A percentile compares a stretch with the other conserved stretches of the same genome.
phyloP scores from a whole-genome alignment of 1,140 invertebrate species.

The Galleria mellonella region DNA sequence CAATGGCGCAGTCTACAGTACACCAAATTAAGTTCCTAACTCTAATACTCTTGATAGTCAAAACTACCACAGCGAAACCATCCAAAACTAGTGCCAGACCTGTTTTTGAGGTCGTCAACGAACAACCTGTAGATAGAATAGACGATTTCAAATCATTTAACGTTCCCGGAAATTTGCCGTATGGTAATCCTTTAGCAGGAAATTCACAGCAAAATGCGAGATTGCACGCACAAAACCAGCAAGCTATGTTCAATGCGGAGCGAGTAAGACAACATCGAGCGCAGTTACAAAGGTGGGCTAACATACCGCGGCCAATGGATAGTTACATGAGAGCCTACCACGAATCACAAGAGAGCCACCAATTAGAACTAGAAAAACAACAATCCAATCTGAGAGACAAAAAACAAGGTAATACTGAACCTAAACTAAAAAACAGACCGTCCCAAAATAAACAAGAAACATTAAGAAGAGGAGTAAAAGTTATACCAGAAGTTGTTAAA shows the following conservation, averaged over 20 bases:
- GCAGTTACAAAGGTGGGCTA: slow-evolving; percentile 50
- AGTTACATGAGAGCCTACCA: slow-evolving; percentile 69
- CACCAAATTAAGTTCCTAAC: slow-evolving; percentile 7
- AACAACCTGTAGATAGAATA: slow-evolving; percentile 37
- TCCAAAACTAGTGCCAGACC: slow-evolving; percentile 41
- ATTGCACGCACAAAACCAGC: slow-evolving; percentile 55
- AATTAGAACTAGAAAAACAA: slow-evolving; percentile 56
- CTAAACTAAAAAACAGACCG: not conserved
- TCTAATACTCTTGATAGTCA: slow-evolving; percentile 23
- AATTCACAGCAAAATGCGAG: slow-evolving; percentile 52
- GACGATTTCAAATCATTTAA: slow-evolving; percentile 36
- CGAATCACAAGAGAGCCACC: slow-evolving; percentile 64
- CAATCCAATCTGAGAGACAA: slow-evolving; percentile 37
- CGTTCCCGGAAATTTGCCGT: slow-evolving; percentile 31
- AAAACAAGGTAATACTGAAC: not conserved
- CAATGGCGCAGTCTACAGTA: slow-evolving; percentile 24
- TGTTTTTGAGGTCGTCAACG: slow-evolving; percentile 56
- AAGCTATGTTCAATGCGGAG: slow-evolving; percentile 67
- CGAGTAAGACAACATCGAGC: slow-evolving; percentile 56
- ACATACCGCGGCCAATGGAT: slow-evolving; percentile 40
- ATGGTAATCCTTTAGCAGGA: slow-evolving; percentile 56
- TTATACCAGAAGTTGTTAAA: slow-evolving; percentile 14
- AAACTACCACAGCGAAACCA: slow-evolving; percentile 18
- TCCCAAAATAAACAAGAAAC: slow-evolving; percentile 1
- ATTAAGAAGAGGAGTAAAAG: slow-evolving; percentile 4